Evolutionary conservation across 2,113 vertebrate genomes (phyloP).

Genomic region (Coturnix japonica): DNA sequence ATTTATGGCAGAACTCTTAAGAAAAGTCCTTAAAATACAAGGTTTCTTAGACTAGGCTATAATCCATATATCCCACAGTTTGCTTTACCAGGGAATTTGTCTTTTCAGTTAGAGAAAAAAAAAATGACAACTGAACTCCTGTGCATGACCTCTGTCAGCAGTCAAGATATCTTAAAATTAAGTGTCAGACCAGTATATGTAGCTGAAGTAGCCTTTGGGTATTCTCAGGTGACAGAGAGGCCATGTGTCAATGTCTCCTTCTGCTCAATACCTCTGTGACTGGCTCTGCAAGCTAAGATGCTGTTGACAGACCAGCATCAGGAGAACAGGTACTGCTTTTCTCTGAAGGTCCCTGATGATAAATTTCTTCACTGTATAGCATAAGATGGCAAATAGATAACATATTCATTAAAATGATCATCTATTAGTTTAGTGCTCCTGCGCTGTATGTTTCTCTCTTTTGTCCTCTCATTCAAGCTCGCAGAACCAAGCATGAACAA

Average conservation of each 20-base stretch:
- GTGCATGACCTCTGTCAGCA: not conserved
- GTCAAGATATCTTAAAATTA: not conserved
- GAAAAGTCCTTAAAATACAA: not conserved
- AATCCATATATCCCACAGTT: not conserved
- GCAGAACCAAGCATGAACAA: not conserved
- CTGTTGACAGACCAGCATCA: not conserved
- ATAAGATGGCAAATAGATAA: rapidly evolving
- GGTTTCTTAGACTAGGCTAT: not conserved
- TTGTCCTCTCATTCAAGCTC: not conserved
- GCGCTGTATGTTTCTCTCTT: not conserved
- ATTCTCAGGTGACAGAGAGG: not conserved
- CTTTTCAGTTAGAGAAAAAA: not conserved
- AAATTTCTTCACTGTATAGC: not conserved
- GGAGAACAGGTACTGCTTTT: not conserved
- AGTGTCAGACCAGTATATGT: rapidly evolving
- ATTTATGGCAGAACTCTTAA: not conserved
- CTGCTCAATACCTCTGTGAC: not conserved
- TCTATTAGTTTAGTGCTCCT: not conserved
- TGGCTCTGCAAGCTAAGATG: not conserved
- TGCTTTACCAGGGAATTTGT: not conserved
- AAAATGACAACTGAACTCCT: not conserved
- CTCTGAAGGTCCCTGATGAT: not conserved
- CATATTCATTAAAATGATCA: rapidly evolving
- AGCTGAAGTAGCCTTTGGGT: not conserved
- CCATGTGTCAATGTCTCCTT: not conserved